phyloP scores from a whole-genome alignment of 2,797 vertebrate species.

The Megalops cyprinoides region DNA sequence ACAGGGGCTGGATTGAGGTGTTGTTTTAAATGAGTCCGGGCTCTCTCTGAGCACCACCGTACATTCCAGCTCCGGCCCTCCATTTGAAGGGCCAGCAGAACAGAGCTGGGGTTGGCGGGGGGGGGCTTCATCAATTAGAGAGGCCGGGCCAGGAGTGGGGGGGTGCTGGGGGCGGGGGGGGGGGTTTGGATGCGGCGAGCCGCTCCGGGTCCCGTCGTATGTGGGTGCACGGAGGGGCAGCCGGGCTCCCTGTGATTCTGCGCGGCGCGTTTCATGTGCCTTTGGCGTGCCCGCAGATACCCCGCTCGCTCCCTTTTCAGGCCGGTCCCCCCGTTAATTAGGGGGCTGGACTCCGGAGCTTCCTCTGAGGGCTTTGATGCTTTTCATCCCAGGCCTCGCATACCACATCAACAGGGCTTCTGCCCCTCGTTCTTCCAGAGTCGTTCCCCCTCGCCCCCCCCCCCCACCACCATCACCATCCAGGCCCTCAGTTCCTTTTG shows the following conservation, averaged over 20 bases:
- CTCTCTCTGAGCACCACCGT: not conserved
- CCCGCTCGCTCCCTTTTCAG: conserved; percentile 80
- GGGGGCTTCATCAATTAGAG: conserved; percentile 63
- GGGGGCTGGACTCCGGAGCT: conserved; percentile 73
- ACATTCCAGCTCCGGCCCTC: not conserved
- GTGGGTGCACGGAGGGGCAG: conserved; percentile 70
- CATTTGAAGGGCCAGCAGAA: not conserved
- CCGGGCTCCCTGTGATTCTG: conserved; percentile 73
- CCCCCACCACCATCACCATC: conserved; percentile 17
- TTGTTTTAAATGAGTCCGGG: not conserved
- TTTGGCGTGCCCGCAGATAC: conserved; percentile 76
- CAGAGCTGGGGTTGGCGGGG: not conserved
- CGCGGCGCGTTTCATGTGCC: conserved; percentile 78
- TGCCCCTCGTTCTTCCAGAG: conserved; percentile 27
- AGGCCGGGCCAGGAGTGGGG: conserved; percentile 57
- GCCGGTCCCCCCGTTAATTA: conserved; percentile 78
- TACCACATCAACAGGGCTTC: conserved; percentile 55
- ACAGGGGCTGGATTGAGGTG: not conserved
- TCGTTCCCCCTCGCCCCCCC: not conserved
- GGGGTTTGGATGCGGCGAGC: conserved; percentile 46
- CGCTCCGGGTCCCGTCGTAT: conserved; percentile 63
- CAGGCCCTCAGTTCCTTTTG: not conserved
- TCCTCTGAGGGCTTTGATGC: conserved; percentile 52
- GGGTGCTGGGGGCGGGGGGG: too few relatives aligned
- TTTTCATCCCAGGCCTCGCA: conserved; percentile 41